These are phyloP conservation scores for Poeciliopsis paucimaculata DNA, from an alignment of 2,797 vertebrate species.

Conservation along the genomic window DNA sequence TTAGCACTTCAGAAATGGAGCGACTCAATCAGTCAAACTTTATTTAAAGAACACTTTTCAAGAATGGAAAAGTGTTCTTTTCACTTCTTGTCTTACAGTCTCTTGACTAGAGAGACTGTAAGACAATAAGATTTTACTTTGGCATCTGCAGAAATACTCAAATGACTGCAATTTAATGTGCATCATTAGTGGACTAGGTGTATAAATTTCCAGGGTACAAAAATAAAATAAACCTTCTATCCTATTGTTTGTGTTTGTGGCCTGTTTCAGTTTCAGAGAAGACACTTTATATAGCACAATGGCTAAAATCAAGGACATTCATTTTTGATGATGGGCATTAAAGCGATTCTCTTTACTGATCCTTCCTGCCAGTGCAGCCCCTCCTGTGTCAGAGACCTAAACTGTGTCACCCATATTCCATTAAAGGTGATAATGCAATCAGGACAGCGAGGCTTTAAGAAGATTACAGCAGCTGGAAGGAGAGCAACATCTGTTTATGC, in stretches of 20 bases:
- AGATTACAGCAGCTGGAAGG: slow-evolving; percentile 66
- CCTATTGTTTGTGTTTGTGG: not conserved
- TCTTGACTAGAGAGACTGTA: not conserved
- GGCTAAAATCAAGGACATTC: not conserved
- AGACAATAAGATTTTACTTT: not conserved
- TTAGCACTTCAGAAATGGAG: slow-evolving; percentile 16
- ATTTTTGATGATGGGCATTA: slow-evolving; percentile 9
- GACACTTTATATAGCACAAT: not conserved
- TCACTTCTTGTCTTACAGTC: too few relatives aligned
- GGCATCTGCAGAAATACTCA: not conserved
- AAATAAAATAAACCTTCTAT: not conserved
- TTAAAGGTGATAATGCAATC: slow-evolving; percentile 77
- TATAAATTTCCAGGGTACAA: not conserved
- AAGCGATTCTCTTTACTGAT: not conserved
- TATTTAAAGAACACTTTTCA: not conserved
- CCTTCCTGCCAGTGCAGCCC: slow-evolving; percentile 3
- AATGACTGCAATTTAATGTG: not conserved
- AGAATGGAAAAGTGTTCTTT: too few relatives aligned
- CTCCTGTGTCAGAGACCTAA: slow-evolving; percentile 34
- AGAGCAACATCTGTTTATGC: slow-evolving; percentile 47
- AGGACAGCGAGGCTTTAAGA: slow-evolving; percentile 66
- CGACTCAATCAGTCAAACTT: not conserved
- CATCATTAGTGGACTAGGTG: not conserved
- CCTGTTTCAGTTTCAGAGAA: not conserved
- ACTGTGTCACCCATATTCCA: slow-evolving; percentile 73